Conservation (phyloP, 2,797 vertebrate species). For the Betta splendens region DNA sequence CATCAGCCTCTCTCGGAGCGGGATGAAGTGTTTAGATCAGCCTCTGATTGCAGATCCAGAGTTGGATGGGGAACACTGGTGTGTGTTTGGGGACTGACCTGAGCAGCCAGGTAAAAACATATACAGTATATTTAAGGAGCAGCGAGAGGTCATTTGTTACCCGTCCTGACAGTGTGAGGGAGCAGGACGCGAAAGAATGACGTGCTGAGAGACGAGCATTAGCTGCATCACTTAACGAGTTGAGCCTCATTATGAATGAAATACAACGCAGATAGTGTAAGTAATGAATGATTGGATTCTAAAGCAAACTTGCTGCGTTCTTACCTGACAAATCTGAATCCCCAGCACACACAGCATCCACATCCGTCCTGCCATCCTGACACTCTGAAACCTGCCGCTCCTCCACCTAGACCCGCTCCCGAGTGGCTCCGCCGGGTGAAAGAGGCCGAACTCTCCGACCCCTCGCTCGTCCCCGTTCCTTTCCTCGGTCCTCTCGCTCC, state of each 20-base stretch:
- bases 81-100: conserved; percentile 31
- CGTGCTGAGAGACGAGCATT: neutral
- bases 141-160: conserved; percentile 31
- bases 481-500: conserved; percentile 45
- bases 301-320: too few relatives aligned
- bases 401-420: conserved; percentile 22
- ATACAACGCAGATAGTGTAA: neutral
- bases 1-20: conserved; percentile 56
- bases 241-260: neutral
- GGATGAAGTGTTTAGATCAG: conserved; percentile 70
- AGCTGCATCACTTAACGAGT: neutral
- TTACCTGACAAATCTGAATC: conserved; percentile 68
- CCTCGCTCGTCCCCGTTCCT: conserved; percentile 26
- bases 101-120: conserved; percentile 66
- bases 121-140: conserved; percentile 61
- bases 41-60: conserved; percentile 56
- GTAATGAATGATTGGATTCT: too few relatives aligned
- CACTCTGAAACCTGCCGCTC: conserved; percentile 28
- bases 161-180: conserved; percentile 23
- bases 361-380: conserved; percentile 69
- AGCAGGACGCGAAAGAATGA: conserved; percentile 19
- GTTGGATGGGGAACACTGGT: conserved; percentile 51
- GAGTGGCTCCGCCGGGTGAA: conserved; percentile 23
- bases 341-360: conserved; percentile 64
- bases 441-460: conserved; percentile 53